phyloP scores from a whole-genome alignment of 2,888 invertebrate species.

The Phyllotreta striolata region DNA sequence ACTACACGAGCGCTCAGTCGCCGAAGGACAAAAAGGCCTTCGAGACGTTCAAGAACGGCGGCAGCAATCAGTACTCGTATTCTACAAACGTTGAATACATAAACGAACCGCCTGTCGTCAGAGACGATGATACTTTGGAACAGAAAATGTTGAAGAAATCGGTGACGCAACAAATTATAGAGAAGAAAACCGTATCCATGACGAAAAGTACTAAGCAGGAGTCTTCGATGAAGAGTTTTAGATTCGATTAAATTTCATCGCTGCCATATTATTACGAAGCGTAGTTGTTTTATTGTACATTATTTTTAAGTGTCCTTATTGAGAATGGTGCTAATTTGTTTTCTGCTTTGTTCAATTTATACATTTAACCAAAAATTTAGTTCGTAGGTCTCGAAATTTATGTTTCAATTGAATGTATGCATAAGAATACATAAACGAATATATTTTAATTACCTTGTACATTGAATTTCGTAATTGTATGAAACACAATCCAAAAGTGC shows the following conservation, averaged over 20 bases:
- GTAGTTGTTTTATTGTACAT: conserved; percentile 28
- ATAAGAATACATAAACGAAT: too few species aligned
- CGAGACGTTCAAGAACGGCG: conserved; percentile 52
- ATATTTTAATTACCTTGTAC: conserved; percentile 32
- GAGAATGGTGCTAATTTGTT: conserved; percentile 51
- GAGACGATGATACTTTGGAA: conserved; percentile 68
- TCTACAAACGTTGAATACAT: conserved; percentile 56
- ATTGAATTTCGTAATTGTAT: conserved; percentile 30
- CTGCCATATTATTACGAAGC: conserved; percentile 9
- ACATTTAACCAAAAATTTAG: conserved; percentile 50
- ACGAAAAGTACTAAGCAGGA: conserved; percentile 62
- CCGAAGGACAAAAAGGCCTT: conserved; percentile 49
- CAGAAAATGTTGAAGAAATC: conserved; percentile 74
- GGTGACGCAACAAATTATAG: conserved; percentile 73
- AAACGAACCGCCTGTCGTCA: conserved; percentile 56
- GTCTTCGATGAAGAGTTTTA: conserved; percentile 59
- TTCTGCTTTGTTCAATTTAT: conserved; percentile 43
- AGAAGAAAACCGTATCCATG: conserved; percentile 73
- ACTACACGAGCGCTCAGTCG: conserved; percentile 50
- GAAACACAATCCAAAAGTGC: conserved; percentile 32
- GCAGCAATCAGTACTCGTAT: conserved; percentile 51
- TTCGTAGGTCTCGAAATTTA: conserved; percentile 49
- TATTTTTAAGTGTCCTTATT: conserved; percentile 50
- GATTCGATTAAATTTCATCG: conserved; percentile 53
- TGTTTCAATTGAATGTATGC: conserved; percentile 39